phyloP scores from a whole-genome alignment of 2,113 vertebrate genomes.

The Heteronetta atricapilla region DNA sequence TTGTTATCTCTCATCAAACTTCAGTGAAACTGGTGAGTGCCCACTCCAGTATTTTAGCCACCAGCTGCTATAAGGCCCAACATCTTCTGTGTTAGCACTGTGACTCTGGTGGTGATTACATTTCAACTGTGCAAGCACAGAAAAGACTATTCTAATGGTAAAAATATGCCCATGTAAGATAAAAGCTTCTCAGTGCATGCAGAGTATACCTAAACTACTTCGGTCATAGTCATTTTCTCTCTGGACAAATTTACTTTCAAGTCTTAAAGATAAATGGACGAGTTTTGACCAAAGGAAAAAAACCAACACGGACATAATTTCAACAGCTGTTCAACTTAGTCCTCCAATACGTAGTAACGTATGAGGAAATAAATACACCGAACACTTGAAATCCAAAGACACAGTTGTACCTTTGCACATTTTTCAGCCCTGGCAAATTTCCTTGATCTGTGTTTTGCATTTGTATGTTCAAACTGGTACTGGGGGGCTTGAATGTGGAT shows the following conservation, averaged over 20 bases:
- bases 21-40: background rate
- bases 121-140: background rate
- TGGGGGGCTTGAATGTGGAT: fast-evolving
- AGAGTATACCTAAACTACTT: background rate
- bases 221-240: no score
- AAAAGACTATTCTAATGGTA: background rate
- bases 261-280: background rate
- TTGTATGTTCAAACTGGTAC: background rate
- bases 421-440: background rate
- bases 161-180: background rate
- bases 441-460: background rate
- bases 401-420: fast-evolving
- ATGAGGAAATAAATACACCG: background rate
- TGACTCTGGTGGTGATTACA: background rate
- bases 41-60: background rate
- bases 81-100: background rate
- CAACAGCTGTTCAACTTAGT: background rate
- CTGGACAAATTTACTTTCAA: background rate
- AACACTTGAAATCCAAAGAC: background rate
- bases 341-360: background rate
- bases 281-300: background rate
- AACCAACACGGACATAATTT: background rate
- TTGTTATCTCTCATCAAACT: background rate
- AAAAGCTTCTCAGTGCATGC: background rate
- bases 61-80: background rate